Conservation (phyloP, 2,888 invertebrate species). For the Plemyria rubiginata region DNA sequence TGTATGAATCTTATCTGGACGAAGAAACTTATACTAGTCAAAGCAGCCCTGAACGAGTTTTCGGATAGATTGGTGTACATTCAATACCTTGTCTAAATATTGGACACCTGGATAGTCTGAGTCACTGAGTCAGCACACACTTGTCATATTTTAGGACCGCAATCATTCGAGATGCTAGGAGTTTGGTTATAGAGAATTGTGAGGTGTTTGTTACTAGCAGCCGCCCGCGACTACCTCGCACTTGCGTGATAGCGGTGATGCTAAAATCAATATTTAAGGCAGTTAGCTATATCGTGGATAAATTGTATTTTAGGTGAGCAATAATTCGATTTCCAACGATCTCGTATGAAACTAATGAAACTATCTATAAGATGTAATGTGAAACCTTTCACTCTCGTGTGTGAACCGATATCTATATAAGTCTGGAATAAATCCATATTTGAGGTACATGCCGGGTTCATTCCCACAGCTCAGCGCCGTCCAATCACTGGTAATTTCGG, state of each 20-base stretch:
- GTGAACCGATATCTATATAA: background rate
- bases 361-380: background rate
- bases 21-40: background rate
- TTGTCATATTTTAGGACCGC: background rate
- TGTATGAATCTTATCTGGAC: constrained; percentile 1
- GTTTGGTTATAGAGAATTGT: too few relatives aligned
- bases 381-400: background rate
- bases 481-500: constrained; percentile 17
- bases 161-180: too few relatives aligned
- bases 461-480: constrained; percentile 6
- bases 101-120: background rate
- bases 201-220: too few relatives aligned
- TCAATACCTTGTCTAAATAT: constrained; percentile 8
- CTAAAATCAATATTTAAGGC: too few relatives aligned
- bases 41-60: background rate
- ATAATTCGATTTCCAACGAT: too few relatives aligned
- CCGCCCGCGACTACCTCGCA: too few relatives aligned
- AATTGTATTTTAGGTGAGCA: too few relatives aligned
- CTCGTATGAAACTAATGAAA: too few relatives aligned
- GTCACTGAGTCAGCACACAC: background rate
- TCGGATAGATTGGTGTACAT: constrained; percentile 4
- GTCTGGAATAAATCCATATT: constrained; percentile 6
- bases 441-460: background rate
- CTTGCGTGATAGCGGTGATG: too few relatives aligned
- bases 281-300: too few relatives aligned